Evolutionary conservation across 1,140 invertebrate genomes (phyloP).

Genomic region (Drosophila fuyamai): DNA sequence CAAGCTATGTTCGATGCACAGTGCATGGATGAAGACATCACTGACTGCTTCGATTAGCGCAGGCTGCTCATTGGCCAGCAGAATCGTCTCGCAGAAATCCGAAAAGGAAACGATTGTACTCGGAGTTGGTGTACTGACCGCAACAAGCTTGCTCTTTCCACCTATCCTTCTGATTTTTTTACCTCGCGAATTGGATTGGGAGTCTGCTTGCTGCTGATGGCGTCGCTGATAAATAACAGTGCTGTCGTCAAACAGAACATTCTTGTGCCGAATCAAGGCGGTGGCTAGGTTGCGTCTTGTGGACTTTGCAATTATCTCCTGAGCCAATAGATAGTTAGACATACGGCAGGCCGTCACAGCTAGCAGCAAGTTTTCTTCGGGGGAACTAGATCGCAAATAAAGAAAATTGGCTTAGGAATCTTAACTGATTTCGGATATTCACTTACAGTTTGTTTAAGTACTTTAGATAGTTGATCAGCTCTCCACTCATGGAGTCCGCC

Average conservation of each 20-base stretch:
- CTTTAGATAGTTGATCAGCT: slow-evolving; percentile 78
- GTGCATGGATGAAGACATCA: slow-evolving; percentile 79
- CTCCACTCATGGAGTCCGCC: slow-evolving; percentile 77
- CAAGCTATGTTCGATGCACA: slow-evolving; percentile 77
- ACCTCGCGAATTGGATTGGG: neutral
- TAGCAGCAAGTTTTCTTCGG: slow-evolving; percentile 71
- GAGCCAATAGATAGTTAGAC: slow-evolving; percentile 79
- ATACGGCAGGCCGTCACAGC: slow-evolving; percentile 80
- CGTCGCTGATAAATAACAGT: slow-evolving; percentile 73
- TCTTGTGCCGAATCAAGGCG: slow-evolving; percentile 78
- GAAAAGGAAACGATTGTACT: slow-evolving; percentile 74
- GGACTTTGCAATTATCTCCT: slow-evolving; percentile 68
- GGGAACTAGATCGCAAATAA: slow-evolving; percentile 35
- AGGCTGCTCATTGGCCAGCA: slow-evolving; percentile 71
- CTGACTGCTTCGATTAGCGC: slow-evolving; percentile 80
- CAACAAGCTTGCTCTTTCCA: slow-evolving; percentile 22
- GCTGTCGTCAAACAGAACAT: slow-evolving; percentile 79
- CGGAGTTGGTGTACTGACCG: slow-evolving; percentile 33
- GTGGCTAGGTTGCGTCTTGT: slow-evolving; percentile 62
- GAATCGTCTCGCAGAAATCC: slow-evolving; percentile 79
- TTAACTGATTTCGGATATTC: neutral
- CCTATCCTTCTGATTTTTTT: slow-evolving; percentile 39
- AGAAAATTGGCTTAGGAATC: neutral
- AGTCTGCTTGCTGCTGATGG: slow-evolving; percentile 37
- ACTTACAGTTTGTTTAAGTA: slow-evolving; percentile 71